These are phyloP conservation scores for Callinectes sapidus DNA, from an alignment of 2,888 invertebrate genomes.

Conservation along the genomic window DNA sequence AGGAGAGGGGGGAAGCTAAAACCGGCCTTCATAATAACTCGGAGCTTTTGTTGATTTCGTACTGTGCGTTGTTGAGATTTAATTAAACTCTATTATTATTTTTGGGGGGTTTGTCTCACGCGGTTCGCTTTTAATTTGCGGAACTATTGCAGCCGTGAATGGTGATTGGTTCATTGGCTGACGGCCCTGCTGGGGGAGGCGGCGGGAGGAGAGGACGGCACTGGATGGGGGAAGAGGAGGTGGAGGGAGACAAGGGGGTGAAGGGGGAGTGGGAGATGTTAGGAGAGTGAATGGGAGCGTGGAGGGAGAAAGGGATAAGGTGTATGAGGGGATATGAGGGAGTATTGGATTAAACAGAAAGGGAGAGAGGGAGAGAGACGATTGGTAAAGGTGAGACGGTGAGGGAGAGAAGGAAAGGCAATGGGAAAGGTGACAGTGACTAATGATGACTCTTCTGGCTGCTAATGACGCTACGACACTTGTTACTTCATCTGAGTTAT, in stretches of 20 bases:
- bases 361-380: not conserved
- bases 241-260: not conserved
- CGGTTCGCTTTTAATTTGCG: conserved; percentile 37
- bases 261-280: conserved; percentile 15
- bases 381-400: not conserved
- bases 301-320: conserved; percentile 2
- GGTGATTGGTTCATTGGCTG: conserved; percentile 33
- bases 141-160: conserved; percentile 35
- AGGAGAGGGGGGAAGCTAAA: not conserved
- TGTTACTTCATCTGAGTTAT: too few species aligned
- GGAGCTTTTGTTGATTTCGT: conserved; percentile 6
- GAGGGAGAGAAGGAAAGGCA: not conserved
- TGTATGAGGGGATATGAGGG: not conserved
- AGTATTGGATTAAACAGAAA: not conserved
- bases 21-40: not conserved
- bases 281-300: not conserved
- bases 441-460: too few species aligned
- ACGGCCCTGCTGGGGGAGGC: not conserved
- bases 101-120: conserved; percentile 19
- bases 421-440: too few species aligned
- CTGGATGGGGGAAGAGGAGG: conserved; percentile 19
- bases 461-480: too few species aligned
- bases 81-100: conserved; percentile 37
- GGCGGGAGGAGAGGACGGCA: not conserved
- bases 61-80: conserved; percentile 36